Percentiles rank a stretch among this genome's conserved stretches.
These are phyloP conservation scores for Cyaniris semiargus DNA, from an alignment of 2,888 invertebrate species.

Conservation along the genomic window DNA sequence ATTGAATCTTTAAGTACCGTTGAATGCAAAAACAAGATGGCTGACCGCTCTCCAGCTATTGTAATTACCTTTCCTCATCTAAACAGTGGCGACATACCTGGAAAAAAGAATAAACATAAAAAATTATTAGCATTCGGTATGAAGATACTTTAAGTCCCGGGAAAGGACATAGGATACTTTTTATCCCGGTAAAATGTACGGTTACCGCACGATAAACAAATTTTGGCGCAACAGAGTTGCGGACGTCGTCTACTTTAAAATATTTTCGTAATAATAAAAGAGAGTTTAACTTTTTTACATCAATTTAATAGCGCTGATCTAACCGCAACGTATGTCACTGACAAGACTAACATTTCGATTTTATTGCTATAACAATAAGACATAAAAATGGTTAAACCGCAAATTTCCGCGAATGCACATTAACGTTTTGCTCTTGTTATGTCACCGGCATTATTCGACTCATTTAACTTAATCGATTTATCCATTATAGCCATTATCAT, in stretches of 20 bases:
- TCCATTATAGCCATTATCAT: background rate
- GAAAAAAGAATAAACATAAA: slow-evolving; percentile 1
- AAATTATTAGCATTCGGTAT: too few species aligned
- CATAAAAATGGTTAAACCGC: background rate
- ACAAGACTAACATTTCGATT: background rate
- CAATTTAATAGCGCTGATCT: background rate
- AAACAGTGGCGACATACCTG: slow-evolving; percentile 13
- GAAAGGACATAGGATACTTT: too few species aligned
- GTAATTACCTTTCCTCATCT: slow-evolving; percentile 13
- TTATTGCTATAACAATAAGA: background rate
- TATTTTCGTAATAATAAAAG: background rate
- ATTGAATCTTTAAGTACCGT: slow-evolving; percentile 25
- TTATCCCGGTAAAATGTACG: too few species aligned
- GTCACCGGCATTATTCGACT: slow-evolving; percentile 4
- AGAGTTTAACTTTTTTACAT: background rate
- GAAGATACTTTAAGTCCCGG: too few species aligned
- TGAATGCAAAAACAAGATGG: background rate
- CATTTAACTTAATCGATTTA: slow-evolving; percentile 13
- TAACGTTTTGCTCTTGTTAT: background rate
- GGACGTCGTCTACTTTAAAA: too few species aligned
- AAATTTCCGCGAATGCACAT: background rate
- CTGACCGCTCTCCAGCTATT: background rate
- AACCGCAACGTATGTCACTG: background rate
- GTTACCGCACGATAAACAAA: too few species aligned
- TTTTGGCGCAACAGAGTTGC: too few species aligned